Conservation (phyloP, 2,113 vertebrate genomes). For the Eulemur rufifrons region DNA sequence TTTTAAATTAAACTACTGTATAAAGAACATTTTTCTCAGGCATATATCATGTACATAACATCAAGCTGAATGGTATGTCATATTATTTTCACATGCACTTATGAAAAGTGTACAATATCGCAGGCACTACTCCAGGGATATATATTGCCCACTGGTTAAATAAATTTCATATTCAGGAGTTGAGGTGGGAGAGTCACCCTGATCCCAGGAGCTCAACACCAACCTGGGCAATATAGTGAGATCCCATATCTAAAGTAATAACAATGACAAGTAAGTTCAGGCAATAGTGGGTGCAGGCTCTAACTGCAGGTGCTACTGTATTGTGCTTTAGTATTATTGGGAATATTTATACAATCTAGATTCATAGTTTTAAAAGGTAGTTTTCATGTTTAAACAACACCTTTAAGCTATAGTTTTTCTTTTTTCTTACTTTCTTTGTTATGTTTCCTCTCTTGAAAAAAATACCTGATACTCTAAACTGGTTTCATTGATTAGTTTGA, state of each 20-base stretch:
- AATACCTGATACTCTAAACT: conserved; percentile 27
- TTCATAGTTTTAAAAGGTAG: not conserved
- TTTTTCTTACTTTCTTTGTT: not conserved
- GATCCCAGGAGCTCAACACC: not conserved
- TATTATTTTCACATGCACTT: not conserved
- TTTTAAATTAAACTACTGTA: not conserved
- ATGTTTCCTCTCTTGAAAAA: not conserved
- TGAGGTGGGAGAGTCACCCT: not conserved
- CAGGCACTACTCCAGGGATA: not conserved
- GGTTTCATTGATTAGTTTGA: conserved; percentile 65
- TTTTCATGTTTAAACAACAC: not conserved
- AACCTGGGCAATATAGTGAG: not conserved
- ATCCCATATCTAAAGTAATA: not conserved
- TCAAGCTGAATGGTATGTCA: not conserved
- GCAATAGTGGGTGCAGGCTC: not conserved
- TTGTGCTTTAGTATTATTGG: not conserved
- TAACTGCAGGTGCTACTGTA: not conserved
- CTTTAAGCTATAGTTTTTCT: not conserved
- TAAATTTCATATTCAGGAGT: not conserved
- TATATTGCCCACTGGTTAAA: not conserved
- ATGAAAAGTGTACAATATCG: not conserved
- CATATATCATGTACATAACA: no score
- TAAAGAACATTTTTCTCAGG: not conserved
- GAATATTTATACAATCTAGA: not conserved
- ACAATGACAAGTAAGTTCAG: not conserved